Evolutionary conservation across 1,140 invertebrate species (phyloP), one percentile per base, ranked within the genome.

Genomic region (Papilio machaon): DNA sequence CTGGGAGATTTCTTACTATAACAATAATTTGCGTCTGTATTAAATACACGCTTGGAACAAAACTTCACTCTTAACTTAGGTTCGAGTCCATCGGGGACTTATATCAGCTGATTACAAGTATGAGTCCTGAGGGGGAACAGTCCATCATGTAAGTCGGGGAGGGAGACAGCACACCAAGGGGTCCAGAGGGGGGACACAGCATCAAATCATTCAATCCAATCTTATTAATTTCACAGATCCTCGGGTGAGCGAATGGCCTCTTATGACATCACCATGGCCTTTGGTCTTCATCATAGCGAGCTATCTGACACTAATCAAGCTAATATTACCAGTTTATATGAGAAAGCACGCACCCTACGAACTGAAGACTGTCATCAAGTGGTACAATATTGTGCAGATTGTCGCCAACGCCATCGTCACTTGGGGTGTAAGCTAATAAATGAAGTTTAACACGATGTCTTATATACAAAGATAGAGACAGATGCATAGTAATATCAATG

Each of bases 221-320:
- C 5, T 60, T n/a, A 67, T 74, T 79, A 23, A 81, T 58, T 87
- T 90, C 87, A 67, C 85, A 97, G 96, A 97, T 95, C 95, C 94
- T 0, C 93, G 96, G 76, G 95, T 96, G 0, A 94, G 95, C 81
- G 92, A 96, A 82, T 97, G 95, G 95, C 88, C 94, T 35, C 83
- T 97, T 1, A 95, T 97, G 84, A 85, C 85, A 4, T 94, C 95
- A 74, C 96, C 96, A 80, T 95, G 95, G 91, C 94, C 94, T 13
- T 81, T 94, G 2, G 2, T 95, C 2, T 80, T 82, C 5, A 95
- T 97, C 60, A 95, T 97, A 83, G 84, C 94, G 8, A 90, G 95
- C 46, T 98, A 98, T 86, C 91, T 97, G 67, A 94, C 95, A 74
- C 92, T 96, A 49, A 95, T 98, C 13, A 96, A 96, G 83, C 84